Evolutionary conservation across 2,113 vertebrate species (phyloP).

Genomic region (Thymallus thymallus): DNA sequence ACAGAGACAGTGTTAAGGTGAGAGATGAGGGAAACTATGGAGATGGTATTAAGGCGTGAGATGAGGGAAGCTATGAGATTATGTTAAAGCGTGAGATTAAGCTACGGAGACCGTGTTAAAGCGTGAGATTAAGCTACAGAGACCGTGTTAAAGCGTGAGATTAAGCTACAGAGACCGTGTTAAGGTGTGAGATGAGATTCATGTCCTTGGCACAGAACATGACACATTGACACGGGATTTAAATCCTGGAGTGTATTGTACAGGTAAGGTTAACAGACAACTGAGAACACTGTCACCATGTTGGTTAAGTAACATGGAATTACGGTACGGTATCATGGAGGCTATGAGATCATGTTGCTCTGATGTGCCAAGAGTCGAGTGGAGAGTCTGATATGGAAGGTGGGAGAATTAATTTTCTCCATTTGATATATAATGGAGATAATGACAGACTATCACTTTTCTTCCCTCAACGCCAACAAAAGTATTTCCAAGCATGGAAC

Average conservation of each 20-base stretch:
- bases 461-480: background rate
- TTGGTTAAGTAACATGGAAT: background rate
- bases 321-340: background rate
- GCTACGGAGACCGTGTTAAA: too few relatives aligned
- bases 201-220: background rate
- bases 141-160: too few relatives aligned
- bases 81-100: too few relatives aligned
- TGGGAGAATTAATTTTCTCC: background rate
- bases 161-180: too few relatives aligned
- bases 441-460: background rate
- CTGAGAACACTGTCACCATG: background rate
- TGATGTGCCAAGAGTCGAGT: background rate
- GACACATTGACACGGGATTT: background rate
- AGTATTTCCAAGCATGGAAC: constrained; percentile 1
- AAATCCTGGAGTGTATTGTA: background rate
- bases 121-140: too few relatives aligned
- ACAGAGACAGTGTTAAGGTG: too few relatives aligned
- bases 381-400: background rate
- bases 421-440: background rate
- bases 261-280: background rate
- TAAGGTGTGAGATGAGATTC: too few relatives aligned
- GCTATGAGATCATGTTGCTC: constrained; percentile 1
- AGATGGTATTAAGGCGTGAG: too few relatives aligned
- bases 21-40: too few relatives aligned
- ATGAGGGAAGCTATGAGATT: too few relatives aligned